These are phyloP conservation scores for Pararge aegeria DNA, from an alignment of 1,140 invertebrate species.

Conservation along the genomic window DNA sequence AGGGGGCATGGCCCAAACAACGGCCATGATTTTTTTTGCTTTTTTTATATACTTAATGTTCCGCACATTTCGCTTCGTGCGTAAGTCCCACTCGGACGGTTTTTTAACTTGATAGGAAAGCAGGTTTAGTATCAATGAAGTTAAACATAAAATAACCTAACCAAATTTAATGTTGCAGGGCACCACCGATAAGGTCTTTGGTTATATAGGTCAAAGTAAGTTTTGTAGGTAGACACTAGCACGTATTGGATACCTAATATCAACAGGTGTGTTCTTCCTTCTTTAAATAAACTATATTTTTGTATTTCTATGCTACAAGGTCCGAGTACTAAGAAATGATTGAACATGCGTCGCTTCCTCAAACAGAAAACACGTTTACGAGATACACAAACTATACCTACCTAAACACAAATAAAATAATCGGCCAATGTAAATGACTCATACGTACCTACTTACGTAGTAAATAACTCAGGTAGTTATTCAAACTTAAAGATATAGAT, in stretches of 20 bases:
- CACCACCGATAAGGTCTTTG: neutral
- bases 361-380: slow-evolving; percentile 34
- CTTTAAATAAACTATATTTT: slow-evolving; percentile 8
- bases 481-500: too few species aligned
- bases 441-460: slow-evolving; percentile 3
- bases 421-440: slow-evolving; percentile 31
- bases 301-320: slow-evolving; percentile 17
- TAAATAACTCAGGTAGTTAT: neutral
- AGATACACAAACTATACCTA: slow-evolving; percentile 27
- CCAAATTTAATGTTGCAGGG: neutral
- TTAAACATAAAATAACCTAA: neutral
- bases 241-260: slow-evolving; percentile 1
- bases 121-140: neutral
- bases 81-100: too few species aligned
- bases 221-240: slow-evolving; percentile 1
- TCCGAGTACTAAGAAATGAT: slow-evolving; percentile 28
- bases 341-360: slow-evolving; percentile 28
- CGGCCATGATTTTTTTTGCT: too few species aligned
- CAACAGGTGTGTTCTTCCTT: slow-evolving; percentile 1
- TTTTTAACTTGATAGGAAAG: neutral
- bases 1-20: too few species aligned
- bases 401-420: slow-evolving; percentile 27
- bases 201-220: slow-evolving; percentile 1
- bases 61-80: too few species aligned
- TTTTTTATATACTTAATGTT: too few species aligned